Conservation (phyloP, 2,113 vertebrate genomes). For the Myanophis thanlyinensis region DNA sequence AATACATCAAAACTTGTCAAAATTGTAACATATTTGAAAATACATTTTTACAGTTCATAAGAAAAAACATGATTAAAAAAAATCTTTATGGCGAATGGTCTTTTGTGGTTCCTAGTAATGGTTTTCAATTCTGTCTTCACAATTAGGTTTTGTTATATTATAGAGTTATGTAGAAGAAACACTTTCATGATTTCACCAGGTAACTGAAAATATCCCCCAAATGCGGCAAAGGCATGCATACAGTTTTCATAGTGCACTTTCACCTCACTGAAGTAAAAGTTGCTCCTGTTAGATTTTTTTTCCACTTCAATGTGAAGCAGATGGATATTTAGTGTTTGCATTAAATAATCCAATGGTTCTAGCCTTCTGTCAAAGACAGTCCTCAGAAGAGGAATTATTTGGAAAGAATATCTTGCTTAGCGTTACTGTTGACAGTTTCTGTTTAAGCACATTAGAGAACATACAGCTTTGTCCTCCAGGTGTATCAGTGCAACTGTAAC, state of each 20-base stretch:
- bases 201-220: slow-evolving; percentile 56
- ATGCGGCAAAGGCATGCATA: slow-evolving; percentile 64
- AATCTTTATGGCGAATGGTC: slow-evolving; percentile 59
- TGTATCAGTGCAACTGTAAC: slow-evolving; percentile 80
- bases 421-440: slow-evolving; percentile 44
- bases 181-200: slow-evolving; percentile 58
- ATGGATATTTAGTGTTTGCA: slow-evolving; percentile 73
- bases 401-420: slow-evolving; percentile 54
- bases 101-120: slow-evolving; percentile 57
- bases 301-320: slow-evolving; percentile 86
- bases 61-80: slow-evolving; percentile 52
- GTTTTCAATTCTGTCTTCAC: slow-evolving; percentile 55
- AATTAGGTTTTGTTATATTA: slow-evolving; percentile 61
- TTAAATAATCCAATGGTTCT: slow-evolving; percentile 67
- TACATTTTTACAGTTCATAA: slow-evolving; percentile 59
- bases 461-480: slow-evolving; percentile 49
- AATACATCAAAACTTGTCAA: slow-evolving; percentile 41
- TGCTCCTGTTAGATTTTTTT: slow-evolving; percentile 63
- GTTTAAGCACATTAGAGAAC: slow-evolving; percentile 44
- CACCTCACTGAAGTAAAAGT: slow-evolving; percentile 75
- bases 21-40: slow-evolving; percentile 61
- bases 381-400: slow-evolving; percentile 57
- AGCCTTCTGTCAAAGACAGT: slow-evolving; percentile 60
- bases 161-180: slow-evolving; percentile 48
- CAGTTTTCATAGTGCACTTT: slow-evolving; percentile 71